Conservation (phyloP, 2,113 vertebrate species). For the Urocynchramus pylzowi region DNA sequence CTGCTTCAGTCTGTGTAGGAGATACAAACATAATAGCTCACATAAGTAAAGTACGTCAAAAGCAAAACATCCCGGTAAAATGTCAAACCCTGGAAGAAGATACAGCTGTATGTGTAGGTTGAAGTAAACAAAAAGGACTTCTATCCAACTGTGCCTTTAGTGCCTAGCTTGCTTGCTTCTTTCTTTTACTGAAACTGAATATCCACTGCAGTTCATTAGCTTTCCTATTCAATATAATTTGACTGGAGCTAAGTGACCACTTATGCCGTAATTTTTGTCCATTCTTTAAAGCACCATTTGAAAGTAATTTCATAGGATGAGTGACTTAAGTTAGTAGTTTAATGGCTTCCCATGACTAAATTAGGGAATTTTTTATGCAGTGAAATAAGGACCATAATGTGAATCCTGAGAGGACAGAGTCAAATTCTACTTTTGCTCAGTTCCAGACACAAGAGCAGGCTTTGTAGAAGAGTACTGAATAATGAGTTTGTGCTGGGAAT, state of each 20-base stretch:
- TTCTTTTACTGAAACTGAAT: not conserved
- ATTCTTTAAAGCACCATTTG: not conserved
- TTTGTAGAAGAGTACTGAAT: not conserved
- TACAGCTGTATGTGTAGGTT: not conserved
- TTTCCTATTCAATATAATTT: not conserved
- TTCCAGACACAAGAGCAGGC: not conserved
- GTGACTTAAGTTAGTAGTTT: not conserved
- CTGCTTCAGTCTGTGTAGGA: not conserved
- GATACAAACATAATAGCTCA: not conserved
- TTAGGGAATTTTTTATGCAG: not conserved
- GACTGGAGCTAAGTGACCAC: not conserved
- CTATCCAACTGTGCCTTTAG: not conserved
- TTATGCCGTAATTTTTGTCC: not conserved
- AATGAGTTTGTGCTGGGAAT: not conserved
- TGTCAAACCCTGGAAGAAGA: not conserved
- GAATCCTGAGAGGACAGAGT: not conserved
- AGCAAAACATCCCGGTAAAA: not conserved
- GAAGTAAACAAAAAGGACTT: not conserved
- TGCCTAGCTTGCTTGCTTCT: not conserved
- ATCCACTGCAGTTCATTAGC: not conserved
- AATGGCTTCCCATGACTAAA: not conserved
- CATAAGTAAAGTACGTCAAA: not conserved
- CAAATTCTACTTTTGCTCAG: not conserved
- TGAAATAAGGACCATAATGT: not conserved
- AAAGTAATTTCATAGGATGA: not conserved